These are phyloP conservation scores for Tetrax tetrax DNA, from an alignment of 2,113 vertebrate genomes.

Conservation along the genomic window DNA sequence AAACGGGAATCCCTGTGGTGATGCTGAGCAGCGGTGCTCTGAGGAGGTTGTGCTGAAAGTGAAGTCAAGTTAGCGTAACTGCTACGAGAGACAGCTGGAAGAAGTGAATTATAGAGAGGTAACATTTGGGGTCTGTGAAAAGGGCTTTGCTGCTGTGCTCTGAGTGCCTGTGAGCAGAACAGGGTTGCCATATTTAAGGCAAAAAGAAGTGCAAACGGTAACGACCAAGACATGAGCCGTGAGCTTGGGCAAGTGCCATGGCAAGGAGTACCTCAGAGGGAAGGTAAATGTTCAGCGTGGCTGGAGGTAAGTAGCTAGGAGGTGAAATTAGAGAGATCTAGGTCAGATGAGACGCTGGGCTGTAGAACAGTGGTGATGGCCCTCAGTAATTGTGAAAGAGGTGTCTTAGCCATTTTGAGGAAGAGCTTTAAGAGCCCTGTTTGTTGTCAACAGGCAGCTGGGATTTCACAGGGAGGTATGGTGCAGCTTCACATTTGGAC, in stretches of 20 bases:
- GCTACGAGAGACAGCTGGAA: neutral
- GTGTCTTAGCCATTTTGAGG: neutral
- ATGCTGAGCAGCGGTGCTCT: neutral
- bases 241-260: neutral
- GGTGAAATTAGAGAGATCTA: neutral
- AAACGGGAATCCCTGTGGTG: neutral
- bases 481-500: neutral
- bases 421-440: neutral
- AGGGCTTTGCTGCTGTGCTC: neutral
- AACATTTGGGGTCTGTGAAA: neutral
- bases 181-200: neutral
- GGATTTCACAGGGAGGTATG: neutral
- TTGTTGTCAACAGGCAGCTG: neutral
- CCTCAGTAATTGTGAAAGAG: neutral
- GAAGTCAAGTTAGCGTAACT: neutral
- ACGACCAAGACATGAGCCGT: neutral
- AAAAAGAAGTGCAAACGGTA: neutral
- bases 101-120: neutral
- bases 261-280: neutral
- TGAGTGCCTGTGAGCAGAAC: neutral
- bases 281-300: neutral
- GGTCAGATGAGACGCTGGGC: neutral
- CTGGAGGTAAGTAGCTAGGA: neutral
- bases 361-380: neutral
- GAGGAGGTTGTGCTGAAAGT: neutral